Conservation (phyloP, 2,888 invertebrate genomes). For the Dynastes hyllus region DNA sequence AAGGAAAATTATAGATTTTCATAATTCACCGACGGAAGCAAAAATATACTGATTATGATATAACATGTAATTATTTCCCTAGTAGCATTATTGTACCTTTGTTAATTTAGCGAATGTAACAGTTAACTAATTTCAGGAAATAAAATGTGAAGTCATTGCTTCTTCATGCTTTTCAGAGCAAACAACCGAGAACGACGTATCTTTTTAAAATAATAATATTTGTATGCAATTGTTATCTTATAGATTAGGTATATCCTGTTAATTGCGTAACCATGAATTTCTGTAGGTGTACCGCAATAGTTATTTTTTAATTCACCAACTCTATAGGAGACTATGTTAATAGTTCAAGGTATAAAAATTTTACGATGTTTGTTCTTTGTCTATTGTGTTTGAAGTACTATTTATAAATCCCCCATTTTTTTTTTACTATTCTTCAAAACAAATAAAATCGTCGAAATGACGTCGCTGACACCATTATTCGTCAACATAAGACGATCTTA, state of each 20-base stretch:
- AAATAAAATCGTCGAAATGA: not conserved
- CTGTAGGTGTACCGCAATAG: not conserved
- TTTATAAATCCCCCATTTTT: slow-evolving; percentile 20
- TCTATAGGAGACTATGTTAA: slow-evolving; percentile 3
- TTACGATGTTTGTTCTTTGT: slow-evolving; percentile 8
- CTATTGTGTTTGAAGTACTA: slow-evolving; percentile 13
- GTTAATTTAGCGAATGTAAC: too few relatives aligned
- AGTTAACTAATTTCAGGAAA: too few relatives aligned
- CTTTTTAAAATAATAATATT: too few relatives aligned
- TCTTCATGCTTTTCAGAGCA: too few relatives aligned
- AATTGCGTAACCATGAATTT: slow-evolving; percentile 8
- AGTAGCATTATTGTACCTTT: too few relatives aligned
- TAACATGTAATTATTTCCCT: too few relatives aligned
- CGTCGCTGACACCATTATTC: slow-evolving; percentile 11
- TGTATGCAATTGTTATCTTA: not conserved
- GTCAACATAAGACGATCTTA: not conserved
- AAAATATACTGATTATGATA: too few relatives aligned
- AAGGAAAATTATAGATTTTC: too few relatives aligned
- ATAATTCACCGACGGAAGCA: too few relatives aligned
- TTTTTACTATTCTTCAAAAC: slow-evolving; percentile 20
- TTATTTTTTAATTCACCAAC: not conserved
- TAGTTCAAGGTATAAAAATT: slow-evolving; percentile 24
- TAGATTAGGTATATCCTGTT: not conserved
- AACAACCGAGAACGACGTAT: too few relatives aligned
- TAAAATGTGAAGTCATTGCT: too few relatives aligned